phyloP scores from a whole-genome alignment of 2,797 vertebrate species.

The Pterois miles region DNA sequence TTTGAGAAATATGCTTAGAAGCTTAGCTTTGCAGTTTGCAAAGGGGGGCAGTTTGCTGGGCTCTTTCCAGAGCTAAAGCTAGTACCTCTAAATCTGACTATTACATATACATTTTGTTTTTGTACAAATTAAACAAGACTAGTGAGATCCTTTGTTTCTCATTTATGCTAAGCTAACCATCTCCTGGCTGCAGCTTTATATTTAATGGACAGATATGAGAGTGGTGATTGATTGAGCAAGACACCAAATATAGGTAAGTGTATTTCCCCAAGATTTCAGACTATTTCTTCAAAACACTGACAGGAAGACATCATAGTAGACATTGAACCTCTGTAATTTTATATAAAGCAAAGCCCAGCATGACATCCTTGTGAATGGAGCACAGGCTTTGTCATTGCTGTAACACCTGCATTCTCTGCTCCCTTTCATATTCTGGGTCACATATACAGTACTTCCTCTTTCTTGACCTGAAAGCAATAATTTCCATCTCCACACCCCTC shows the following conservation, averaged over 20 bases:
- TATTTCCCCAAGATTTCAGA: background rate
- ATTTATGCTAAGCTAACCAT: background rate
- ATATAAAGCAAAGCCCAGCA: background rate
- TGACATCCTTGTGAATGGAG: background rate
- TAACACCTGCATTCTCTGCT: conserved; percentile 20
- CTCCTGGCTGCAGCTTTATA: background rate
- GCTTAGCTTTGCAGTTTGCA: background rate
- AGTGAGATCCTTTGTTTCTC: background rate
- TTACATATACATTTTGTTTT: background rate
- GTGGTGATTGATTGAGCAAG: background rate
- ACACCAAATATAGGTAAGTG: background rate
- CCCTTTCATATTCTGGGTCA: conserved; percentile 30
- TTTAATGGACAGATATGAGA: background rate
- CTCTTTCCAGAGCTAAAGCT: background rate
- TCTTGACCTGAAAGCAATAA: conserved; percentile 46
- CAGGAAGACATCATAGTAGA: background rate
- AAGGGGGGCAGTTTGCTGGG: too few relatives aligned
- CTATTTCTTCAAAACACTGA: background rate
- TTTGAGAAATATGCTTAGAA: background rate
- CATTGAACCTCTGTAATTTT: background rate
- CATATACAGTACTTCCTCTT: conserved; percentile 7
- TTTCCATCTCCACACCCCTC: conserved; percentile 28
- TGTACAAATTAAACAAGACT: background rate
- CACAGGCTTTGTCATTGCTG: background rate
- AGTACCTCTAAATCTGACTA: background rate